A percentile compares a stretch with the other conserved stretches of the same genome.
phyloP scores from a whole-genome alignment of 2,113 vertebrate species.

The Sitta europaea region DNA sequence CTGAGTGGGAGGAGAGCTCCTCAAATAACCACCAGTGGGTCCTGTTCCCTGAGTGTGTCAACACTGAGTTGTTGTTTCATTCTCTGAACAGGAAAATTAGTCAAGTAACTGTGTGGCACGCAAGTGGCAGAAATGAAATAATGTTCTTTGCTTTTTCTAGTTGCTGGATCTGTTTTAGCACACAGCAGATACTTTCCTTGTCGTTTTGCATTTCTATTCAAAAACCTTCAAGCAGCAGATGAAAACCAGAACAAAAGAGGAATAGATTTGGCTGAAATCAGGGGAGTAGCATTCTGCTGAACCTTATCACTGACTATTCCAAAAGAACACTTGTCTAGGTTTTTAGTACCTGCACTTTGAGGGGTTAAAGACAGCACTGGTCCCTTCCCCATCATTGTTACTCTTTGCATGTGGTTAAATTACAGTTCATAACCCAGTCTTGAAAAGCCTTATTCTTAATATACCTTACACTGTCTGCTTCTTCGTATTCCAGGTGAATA shows the following conservation, averaged over 20 bases:
- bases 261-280: background rate
- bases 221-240: background rate
- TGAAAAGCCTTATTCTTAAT: background rate
- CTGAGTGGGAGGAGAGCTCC: slow-evolving; percentile 39
- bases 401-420: background rate
- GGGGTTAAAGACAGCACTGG: background rate
- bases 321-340: background rate
- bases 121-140: background rate
- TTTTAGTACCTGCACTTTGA: background rate
- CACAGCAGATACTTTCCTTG: background rate
- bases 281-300: background rate
- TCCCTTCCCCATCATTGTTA: background rate
- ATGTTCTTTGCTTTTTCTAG: background rate
- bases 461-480: background rate
- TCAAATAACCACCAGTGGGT: slow-evolving; percentile 19
- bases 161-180: background rate
- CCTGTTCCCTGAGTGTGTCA: background rate
- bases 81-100: background rate
- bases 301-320: background rate
- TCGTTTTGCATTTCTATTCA: background rate
- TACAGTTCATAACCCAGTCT: background rate
- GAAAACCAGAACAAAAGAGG: background rate
- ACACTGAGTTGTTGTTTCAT: background rate
- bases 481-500: background rate
- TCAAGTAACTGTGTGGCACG: background rate